Conservation (phyloP, 2,888 invertebrate genomes). For the Lycia hirtaria region DNA sequence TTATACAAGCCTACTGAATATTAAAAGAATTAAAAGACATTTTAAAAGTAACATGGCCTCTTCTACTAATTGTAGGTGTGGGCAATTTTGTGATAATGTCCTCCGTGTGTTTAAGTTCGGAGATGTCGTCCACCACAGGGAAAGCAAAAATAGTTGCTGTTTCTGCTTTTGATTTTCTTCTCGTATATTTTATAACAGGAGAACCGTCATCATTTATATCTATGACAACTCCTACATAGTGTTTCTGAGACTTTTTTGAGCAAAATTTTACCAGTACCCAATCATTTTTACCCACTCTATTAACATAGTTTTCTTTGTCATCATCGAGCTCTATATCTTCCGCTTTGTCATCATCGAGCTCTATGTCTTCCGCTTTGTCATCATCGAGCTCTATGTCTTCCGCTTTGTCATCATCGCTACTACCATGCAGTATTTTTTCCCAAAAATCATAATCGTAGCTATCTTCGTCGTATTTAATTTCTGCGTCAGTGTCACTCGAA, state of each 20-base stretch:
- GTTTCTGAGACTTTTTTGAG: not conserved
- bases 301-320: too few species aligned
- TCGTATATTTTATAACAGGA: not conserved
- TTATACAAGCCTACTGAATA: not conserved
- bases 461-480: not conserved
- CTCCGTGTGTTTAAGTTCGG: not conserved
- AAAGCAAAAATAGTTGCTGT: not conserved
- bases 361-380: too few species aligned
- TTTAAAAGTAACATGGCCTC: slow-evolving; percentile 31
- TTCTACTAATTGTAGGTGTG: slow-evolving; percentile 28
- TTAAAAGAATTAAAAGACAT: slow-evolving; percentile 7
- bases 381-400: too few species aligned
- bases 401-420: slow-evolving; percentile 1
- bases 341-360: too few species aligned
- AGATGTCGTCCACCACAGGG: not conserved
- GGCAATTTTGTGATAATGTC: slow-evolving; percentile 23
- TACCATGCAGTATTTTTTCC: too few species aligned
- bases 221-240: not conserved
- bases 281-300: not conserved
- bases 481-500: slow-evolving; percentile 15
- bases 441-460: not conserved
- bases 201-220: not conserved
- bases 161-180: not conserved
- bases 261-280: not conserved
- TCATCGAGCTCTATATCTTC: slow-evolving; percentile 2